A percentile compares a stretch with the other conserved stretches of the same genome.
Conservation (phyloP, 2,113 vertebrate species). For the Microtus oregoni region DNA sequence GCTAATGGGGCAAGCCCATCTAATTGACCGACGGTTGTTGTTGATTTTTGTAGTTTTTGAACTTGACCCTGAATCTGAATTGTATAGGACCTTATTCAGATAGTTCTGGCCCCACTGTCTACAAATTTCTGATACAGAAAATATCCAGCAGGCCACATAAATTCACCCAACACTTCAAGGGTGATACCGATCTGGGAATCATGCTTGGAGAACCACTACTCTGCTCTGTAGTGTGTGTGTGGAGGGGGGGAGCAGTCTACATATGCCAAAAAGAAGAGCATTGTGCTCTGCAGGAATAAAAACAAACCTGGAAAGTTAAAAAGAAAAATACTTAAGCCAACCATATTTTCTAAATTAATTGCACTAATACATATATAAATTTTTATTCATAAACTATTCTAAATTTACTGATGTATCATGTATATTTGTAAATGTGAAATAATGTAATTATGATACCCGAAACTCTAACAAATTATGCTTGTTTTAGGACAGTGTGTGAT, state of each 20-base stretch:
- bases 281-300: background rate
- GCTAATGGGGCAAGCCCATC: background rate
- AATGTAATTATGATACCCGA: background rate
- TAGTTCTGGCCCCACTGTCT: background rate
- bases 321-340: background rate
- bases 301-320: background rate
- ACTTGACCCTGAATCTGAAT: background rate
- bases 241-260: background rate
- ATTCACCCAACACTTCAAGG: conserved; percentile 11
- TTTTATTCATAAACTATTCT: background rate
- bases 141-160: background rate
- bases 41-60: background rate
- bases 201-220: background rate
- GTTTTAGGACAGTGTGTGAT: background rate
- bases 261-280: background rate
- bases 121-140: conserved; percentile 4
- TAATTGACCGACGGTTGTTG: background rate
- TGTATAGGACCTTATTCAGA: background rate
- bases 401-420: background rate
- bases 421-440: background rate
- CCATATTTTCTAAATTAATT: conserved; percentile 11
- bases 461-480: background rate
- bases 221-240: background rate
- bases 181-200: background rate
- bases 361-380: background rate